Evolutionary conservation across 2,113 vertebrate species (phyloP), one percentile per base, ranked within the genome.

Genomic region (Chascanopsetta lugubris): DNA sequence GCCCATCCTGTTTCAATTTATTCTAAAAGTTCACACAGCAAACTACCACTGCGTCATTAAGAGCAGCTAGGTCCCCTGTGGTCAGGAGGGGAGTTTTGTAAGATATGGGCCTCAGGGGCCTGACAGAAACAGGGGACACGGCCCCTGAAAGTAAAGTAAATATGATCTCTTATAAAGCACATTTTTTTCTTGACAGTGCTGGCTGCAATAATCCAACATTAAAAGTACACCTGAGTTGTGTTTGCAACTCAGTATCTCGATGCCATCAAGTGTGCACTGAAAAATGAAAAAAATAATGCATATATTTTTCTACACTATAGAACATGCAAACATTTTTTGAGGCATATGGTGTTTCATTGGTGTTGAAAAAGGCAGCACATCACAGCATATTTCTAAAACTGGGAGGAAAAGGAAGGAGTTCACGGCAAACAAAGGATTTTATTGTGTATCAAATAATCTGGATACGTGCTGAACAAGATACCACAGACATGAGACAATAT

Each of bases 341-440:
- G 6, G 21, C 17, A 27, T 13, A 29, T n/a, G 5, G 12, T 51
- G 4, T 34, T 49, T 42, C 5, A 6, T 47, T 26, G 49, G 1
- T 60, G 32, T 7, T 54, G 9, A 15, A 8, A 17, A 18, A 6
- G 8, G 13, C 21, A 36, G 21, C 42, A 42, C 0, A 20, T n/a
- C 21, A 65, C 48, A 49, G 32, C 56, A 13, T 22, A 42, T 63
- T 60, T 56, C 47, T 25, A 30, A 58, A 47, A 46, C 13, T 1
- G 32, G 12, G 13, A 38, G 4, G 10, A 13, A 32, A 21, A 10
- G 30, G 2, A 12, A 15, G 13, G n/a, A 10, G 12, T 36, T 54
- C 2, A 21, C 13, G 30, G 13, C 11, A 29, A 3, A 53, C 8
- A 45, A 8, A 12, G 5, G 13, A 40, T 66, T 27, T 6, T 18